Evolutionary conservation across 2,888 invertebrate genomes (phyloP).

Genomic region (Spisula subtruncata): DNA sequence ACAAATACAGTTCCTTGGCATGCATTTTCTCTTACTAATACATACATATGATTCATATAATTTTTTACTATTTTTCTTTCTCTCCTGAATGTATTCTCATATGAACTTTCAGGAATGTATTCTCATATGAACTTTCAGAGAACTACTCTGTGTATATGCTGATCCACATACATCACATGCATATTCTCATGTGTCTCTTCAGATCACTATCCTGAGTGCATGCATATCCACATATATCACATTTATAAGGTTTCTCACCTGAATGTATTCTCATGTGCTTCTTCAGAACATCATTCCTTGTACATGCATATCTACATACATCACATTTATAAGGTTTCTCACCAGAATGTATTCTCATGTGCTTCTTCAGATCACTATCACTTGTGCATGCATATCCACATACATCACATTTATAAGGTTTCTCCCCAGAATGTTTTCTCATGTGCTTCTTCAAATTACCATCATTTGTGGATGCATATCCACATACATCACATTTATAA

Average conservation of each 20-base stretch:
- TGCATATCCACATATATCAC: no score
- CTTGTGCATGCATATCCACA: neutral
- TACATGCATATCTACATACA: neutral
- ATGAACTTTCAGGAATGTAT: constrained; percentile 34
- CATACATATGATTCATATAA: no score
- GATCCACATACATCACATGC: constrained; percentile 43
- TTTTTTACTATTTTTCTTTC: no score
- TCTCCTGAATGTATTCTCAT: neutral
- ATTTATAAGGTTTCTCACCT: no score
- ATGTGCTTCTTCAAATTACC: neutral
- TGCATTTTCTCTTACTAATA: no score
- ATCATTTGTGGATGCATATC: neutral
- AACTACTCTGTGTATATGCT: constrained; percentile 24
- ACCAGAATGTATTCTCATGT: neutral
- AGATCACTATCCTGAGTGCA: no score
- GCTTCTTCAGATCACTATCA: neutral
- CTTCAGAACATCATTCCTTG: no score
- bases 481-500: neutral
- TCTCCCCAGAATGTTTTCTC: neutral
- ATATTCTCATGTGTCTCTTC: constrained; percentile 36
- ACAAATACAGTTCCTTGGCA: no score
- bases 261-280: no score
- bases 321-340: neutral
- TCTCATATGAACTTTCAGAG: constrained; percentile 47
- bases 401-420: neutral